Conservation (phyloP, 2,797 vertebrate species). For the Microhierax caerulescens region DNA sequence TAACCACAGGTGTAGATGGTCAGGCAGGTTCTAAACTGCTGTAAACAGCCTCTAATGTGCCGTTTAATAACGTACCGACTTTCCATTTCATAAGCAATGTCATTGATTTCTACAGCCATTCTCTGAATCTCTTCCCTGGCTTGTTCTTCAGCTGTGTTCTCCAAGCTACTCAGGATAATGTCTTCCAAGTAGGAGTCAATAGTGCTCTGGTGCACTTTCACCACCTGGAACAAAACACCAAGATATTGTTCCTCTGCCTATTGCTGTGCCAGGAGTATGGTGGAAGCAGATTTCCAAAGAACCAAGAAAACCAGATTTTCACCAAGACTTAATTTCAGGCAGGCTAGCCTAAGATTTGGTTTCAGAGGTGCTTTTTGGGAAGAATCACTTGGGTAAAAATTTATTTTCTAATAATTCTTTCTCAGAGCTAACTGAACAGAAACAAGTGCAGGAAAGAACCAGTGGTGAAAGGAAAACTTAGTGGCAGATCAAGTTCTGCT, state of each 20-base stretch:
- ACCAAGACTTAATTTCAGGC: background rate
- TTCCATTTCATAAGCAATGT: constrained; percentile 86
- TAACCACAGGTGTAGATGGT: background rate
- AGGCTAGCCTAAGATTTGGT: background rate
- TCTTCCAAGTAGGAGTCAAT: constrained; percentile 92
- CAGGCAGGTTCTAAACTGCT: background rate
- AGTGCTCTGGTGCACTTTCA: constrained; percentile 88
- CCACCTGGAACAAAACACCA: constrained; percentile 78
- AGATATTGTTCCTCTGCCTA: background rate
- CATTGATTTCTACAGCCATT: constrained; percentile 85
- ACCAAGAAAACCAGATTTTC: background rate
- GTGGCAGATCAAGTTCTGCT: background rate
- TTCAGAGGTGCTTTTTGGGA: background rate
- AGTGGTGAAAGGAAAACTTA: background rate
- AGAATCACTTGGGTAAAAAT: background rate
- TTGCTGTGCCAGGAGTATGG: background rate
- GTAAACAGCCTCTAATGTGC: background rate
- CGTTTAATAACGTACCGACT: constrained; percentile 74
- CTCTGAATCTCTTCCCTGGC: constrained; percentile 87
- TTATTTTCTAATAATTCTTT: background rate
- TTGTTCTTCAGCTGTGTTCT: constrained; percentile 83
- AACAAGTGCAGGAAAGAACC: background rate
- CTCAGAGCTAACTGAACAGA: background rate
- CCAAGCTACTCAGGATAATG: constrained; percentile 81
- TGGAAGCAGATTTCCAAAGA: background rate